phyloP scores from a whole-genome alignment of 1,140 invertebrate genomes.

The Lordiphosa stackelbergi region DNA sequence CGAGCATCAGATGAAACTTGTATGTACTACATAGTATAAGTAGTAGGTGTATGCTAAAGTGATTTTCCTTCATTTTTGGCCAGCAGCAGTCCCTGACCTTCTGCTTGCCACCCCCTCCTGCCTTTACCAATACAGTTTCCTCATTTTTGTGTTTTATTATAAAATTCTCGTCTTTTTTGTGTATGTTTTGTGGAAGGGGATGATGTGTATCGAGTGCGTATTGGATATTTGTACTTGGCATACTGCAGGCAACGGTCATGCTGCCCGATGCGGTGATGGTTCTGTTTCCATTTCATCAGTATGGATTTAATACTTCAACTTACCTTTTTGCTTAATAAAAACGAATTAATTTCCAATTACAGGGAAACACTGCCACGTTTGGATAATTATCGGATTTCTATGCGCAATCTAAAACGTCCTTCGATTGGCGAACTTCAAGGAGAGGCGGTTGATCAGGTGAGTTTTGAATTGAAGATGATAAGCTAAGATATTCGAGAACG shows the following conservation, averaged over 20 bases:
- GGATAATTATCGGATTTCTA: conserved; percentile 93
- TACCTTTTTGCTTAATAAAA: not conserved
- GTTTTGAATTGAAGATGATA: conserved; percentile 7
- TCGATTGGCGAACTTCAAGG: conserved; percentile 86
- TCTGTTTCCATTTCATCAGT: conserved; percentile 58
- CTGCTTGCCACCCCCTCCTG: conserved; percentile 39
- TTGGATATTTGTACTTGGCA: conserved; percentile 47
- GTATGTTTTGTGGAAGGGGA: conserved; percentile 17
- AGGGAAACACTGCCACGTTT: conserved; percentile 83
- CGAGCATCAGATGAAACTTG: conserved; percentile 9
- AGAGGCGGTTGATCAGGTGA: conserved; percentile 77
- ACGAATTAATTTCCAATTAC: conserved; percentile 38
- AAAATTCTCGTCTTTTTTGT: conserved; percentile 1
- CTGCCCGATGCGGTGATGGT: conserved; percentile 56
- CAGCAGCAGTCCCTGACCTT: conserved; percentile 36
- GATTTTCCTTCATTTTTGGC: conserved; percentile 30
- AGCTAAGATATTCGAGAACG: too few species aligned
- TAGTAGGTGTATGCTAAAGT: conserved; percentile 5
- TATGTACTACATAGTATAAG: conserved; percentile 24
- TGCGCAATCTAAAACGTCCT: conserved; percentile 83
- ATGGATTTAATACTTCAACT: conserved; percentile 17
- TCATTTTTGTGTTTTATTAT: conserved; percentile 36
- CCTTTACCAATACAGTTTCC: conserved; percentile 45
- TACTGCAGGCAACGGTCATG: conserved; percentile 55
- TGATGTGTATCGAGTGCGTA: conserved; percentile 28